Conservation (phyloP, 2,113 vertebrate genomes). For the Pampusana beccarii region DNA sequence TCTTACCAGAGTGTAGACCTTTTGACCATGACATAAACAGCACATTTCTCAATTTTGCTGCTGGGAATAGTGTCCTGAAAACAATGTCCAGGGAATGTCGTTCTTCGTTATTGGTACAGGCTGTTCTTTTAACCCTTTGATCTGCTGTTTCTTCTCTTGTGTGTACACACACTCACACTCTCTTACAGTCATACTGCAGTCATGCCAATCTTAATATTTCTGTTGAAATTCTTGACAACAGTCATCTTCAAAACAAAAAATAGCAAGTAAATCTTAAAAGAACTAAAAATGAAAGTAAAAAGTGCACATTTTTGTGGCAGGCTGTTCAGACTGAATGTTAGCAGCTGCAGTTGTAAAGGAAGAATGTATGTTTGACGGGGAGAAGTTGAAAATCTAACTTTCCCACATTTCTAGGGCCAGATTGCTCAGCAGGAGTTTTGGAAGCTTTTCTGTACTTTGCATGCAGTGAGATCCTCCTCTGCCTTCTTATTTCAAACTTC, state of each 20-base stretch:
- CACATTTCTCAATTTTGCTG: constrained; percentile 29
- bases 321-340: background rate
- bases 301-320: background rate
- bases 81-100: background rate
- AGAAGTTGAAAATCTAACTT: background rate
- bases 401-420: background rate
- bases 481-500: background rate
- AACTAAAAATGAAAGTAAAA: background rate
- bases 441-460: background rate
- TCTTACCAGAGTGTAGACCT: background rate
- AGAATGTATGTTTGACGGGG: background rate
- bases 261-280: background rate
- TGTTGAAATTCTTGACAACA: background rate
- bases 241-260: background rate
- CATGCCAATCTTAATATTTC: background rate
- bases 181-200: background rate
- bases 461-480: background rate
- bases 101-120: background rate
- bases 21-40: background rate
- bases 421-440: background rate
- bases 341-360: background rate
- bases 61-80: constrained; percentile 33
- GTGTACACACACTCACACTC: background rate
- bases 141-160: background rate
- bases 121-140: background rate